A percentile compares a stretch with the other conserved stretches of the same genome.
Conservation (phyloP, 30 jellyfish, hydroid and myxozoan genomes). For the Mastigias papua region DNA sequence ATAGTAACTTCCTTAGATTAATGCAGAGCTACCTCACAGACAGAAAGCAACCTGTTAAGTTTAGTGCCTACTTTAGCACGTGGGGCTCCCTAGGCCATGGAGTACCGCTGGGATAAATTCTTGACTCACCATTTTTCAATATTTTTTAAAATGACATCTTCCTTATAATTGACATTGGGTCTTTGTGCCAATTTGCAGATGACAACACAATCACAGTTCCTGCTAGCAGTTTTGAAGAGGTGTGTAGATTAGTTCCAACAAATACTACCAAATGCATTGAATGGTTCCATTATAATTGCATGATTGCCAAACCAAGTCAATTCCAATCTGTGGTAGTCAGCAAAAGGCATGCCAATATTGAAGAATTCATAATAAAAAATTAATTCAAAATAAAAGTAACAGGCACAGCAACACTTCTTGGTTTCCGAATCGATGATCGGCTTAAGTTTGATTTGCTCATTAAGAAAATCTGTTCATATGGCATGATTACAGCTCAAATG, state of each 20-base stretch:
- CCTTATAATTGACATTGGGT: neutral
- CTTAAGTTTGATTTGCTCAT: too few relatives aligned
- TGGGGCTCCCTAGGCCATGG: neutral
- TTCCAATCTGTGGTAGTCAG: too few relatives aligned
- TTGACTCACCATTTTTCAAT: neutral
- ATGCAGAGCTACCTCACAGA: slow-evolving; percentile 7
- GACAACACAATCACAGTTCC: slow-evolving; percentile 5
- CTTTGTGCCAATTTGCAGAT: slow-evolving; percentile 1
- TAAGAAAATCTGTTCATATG: too few relatives aligned
- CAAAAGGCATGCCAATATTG: neutral
- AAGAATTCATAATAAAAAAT: neutral
- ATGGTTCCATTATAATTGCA: neutral
- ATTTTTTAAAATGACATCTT: neutral
- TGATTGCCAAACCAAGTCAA: neutral
- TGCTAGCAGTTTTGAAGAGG: neutral
- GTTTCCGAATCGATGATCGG: neutral
- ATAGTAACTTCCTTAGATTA: neutral
- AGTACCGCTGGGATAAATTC: neutral
- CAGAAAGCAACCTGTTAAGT: slow-evolving; percentile 4
- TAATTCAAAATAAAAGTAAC: neutral
- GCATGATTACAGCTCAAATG: neutral
- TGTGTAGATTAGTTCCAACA: neutral
- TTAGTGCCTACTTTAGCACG: neutral
- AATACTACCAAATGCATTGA: neutral
- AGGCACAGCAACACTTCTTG: neutral